Evolutionary conservation across 2,113 vertebrate species (phyloP), one percentile per base, ranked within the genome.

Genomic region (Physeter macrocephalus): DNA sequence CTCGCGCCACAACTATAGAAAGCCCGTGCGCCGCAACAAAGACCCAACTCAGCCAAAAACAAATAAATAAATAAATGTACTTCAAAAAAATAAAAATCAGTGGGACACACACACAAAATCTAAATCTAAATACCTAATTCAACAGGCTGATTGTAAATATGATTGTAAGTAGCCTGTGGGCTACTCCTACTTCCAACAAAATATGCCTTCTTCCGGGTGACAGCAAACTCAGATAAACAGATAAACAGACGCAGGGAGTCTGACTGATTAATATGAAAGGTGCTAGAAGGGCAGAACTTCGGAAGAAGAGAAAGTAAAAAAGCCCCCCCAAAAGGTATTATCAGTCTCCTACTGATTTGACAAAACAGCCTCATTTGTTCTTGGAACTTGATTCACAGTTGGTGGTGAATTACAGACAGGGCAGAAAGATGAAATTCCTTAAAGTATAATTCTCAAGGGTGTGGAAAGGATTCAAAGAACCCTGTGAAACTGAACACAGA

Each of bases 281-380:
- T 10, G 59, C 52, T 6, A 17, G 52, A 52, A 52, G 52, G 52
- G 52, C 14, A 94, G 74, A 25, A 27, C 27, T 85, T 93, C 71
- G 75, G 95, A 89, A 94, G 96, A 96, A 34, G 93, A 97, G 81
- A 90, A 94, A 96, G 96, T 67, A 84, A 95, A 93, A 87, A 34
- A 93, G 25, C 13, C 20, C 31, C 75, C 29, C 52, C 71, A 94
- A 80, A 81, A 93, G 80, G 62, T 88, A 88, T 62, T 96, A 94
- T 93, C 96, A 83, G 0, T 1, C 77, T 88, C 85, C 84, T 96
- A 92, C 67, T 95, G 94, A 97, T 94, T 97, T 86, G 0, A 1
- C 87, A 89, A 96, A 97, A 96, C 41, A 89, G 75, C 81, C 62
- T n/a, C 1, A 36, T 34, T 71, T 88, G 62, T 93, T 93, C 90